Percentiles rank a stretch among this genome's conserved stretches.
These are phyloP conservation scores for Hydrophis major DNA, from an alignment of 2,797 vertebrate species.

Conservation along the genomic window DNA sequence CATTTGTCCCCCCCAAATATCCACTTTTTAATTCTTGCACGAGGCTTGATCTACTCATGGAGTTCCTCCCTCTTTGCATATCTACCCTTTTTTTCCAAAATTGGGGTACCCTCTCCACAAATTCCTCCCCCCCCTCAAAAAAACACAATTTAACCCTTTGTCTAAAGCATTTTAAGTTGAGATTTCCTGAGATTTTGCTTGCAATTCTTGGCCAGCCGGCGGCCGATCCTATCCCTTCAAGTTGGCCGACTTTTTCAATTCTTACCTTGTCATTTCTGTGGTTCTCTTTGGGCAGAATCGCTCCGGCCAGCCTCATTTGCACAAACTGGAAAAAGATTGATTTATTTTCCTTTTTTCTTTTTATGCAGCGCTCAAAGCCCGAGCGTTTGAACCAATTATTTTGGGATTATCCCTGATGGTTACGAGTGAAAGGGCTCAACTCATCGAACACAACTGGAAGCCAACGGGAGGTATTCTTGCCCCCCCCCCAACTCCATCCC, in stretches of 20 bases:
- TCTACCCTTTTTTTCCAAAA: background rate
- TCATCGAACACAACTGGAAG: background rate
- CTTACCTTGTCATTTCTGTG: background rate
- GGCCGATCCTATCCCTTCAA: background rate
- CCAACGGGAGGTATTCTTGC: background rate
- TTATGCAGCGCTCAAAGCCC: background rate
- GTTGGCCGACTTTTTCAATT: background rate
- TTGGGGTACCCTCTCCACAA: background rate
- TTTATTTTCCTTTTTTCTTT: background rate
- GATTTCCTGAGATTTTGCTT: background rate
- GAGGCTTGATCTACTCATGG: background rate
- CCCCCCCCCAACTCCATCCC: background rate
- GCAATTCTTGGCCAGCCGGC: background rate
- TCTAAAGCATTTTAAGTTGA: background rate
- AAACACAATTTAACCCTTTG: background rate
- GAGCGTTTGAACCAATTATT: background rate
- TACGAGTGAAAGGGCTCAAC: background rate
- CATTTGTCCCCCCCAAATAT: background rate
- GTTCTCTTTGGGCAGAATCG: background rate
- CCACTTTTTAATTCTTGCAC: background rate
- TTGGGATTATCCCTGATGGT: constrained; percentile 18
- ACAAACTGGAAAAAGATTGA: background rate
- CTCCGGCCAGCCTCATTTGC: background rate
- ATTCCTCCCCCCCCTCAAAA: background rate
- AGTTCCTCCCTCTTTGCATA: background rate